These are phyloP conservation scores for Ageneiosus marmoratus DNA, from an alignment of 2,113 vertebrate genomes.

Conservation along the genomic window DNA sequence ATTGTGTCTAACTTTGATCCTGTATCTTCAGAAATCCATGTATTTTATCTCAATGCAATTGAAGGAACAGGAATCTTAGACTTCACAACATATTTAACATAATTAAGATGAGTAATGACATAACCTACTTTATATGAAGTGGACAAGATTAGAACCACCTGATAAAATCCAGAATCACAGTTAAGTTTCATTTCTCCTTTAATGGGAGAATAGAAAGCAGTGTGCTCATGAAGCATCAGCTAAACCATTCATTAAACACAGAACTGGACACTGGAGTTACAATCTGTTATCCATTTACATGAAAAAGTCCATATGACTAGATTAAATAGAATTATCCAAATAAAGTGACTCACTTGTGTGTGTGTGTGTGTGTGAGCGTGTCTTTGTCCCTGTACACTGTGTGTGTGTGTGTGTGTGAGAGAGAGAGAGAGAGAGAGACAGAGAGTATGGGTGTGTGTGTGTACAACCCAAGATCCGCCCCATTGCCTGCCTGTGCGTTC, in stretches of 20 bases:
- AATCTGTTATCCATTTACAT: not conserved
- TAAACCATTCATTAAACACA: not conserved
- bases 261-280: not conserved
- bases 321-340: not conserved
- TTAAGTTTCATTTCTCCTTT: slow-evolving; percentile 27
- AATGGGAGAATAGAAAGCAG: not conserved
- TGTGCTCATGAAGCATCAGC: not conserved
- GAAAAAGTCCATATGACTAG: not conserved
- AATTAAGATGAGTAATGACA: not conserved
- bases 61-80: not conserved
- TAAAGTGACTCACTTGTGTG: not conserved
- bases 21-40: not conserved
- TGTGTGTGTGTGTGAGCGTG: not conserved
- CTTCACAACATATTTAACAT: not conserved
- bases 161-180: not conserved
- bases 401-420: not conserved
- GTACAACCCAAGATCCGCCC: not conserved
- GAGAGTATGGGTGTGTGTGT: not conserved
- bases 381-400: not conserved
- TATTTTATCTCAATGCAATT: not conserved
- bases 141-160: not conserved
- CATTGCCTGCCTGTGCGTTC: not conserved
- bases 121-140: not conserved
- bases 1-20: not conserved
- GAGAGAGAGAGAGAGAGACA: too few relatives aligned